Evolutionary conservation across 2,797 vertebrate species (phyloP).

Genomic region (Scarus forsteni): DNA sequence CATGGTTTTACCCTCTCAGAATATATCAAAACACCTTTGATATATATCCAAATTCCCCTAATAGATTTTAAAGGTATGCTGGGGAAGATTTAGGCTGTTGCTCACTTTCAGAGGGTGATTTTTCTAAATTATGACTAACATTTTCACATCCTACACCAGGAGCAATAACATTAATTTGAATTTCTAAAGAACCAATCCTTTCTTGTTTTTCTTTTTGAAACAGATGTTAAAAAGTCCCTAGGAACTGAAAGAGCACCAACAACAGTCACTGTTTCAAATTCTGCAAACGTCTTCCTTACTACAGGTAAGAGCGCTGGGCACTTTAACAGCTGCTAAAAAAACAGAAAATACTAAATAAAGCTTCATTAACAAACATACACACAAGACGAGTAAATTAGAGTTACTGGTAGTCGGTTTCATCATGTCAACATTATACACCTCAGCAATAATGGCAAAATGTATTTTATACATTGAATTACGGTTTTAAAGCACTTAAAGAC

Average conservation of each 20-base stretch:
- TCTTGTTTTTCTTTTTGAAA: not conserved
- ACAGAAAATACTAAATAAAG: too few species aligned
- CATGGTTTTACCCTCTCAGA: conserved; percentile 25
- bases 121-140: not conserved
- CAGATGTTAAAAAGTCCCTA: conserved; percentile 17
- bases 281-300: too few species aligned
- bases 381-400: too few species aligned
- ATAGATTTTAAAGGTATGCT: not conserved
- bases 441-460: too few species aligned
- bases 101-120: not conserved
- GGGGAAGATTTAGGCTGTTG: too few species aligned
- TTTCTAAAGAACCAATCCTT: conserved; percentile 26
- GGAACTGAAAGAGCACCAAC: conserved; percentile 8
- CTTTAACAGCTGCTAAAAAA: not conserved
- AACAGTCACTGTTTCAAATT: not conserved
- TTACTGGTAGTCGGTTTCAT: too few species aligned
- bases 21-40: not conserved
- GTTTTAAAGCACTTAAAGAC: too few species aligned
- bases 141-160: conserved; percentile 14
- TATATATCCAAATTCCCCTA: conserved; percentile 19
- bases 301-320: not conserved
- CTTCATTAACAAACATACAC: too few species aligned
- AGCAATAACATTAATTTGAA: not conserved
- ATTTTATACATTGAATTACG: too few species aligned
- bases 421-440: too few species aligned